A percentile compares a stretch with the other conserved stretches of the same genome.
Evolutionary conservation across 2,888 invertebrate genomes (phyloP).

Genomic region (Microctonus brassicae): DNA sequence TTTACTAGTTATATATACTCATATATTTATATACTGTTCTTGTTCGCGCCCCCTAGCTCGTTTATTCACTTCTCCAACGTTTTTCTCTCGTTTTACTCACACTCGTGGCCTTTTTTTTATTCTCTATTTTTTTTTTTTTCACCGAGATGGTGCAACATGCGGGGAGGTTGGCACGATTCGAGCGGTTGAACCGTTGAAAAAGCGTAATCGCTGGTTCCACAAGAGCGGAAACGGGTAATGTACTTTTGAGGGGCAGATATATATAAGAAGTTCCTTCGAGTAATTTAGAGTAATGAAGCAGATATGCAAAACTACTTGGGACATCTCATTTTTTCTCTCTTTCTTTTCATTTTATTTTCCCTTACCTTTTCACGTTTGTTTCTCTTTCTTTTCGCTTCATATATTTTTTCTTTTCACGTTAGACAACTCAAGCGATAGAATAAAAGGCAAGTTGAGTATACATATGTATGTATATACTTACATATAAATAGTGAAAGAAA

Average conservation of each 20-base stretch:
- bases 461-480: neutral
- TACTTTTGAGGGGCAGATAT: slow-evolving; percentile 44
- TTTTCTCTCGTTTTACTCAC: slow-evolving; percentile 12
- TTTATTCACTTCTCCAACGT: slow-evolving; percentile 14
- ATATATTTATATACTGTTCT: slow-evolving; percentile 8
- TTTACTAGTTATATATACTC: too few relatives aligned
- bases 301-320: slow-evolving; percentile 57
- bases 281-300: slow-evolving; percentile 56
- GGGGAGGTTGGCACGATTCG: neutral
- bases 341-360: too few relatives aligned
- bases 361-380: too few relatives aligned
- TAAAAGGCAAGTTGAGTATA: neutral
- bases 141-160: slow-evolving; percentile 18
- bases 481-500: too few relatives aligned
- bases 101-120: neutral
- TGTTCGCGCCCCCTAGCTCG: slow-evolving; percentile 23
- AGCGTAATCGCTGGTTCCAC: slow-evolving; percentile 36
- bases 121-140: slow-evolving; percentile 11
- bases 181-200: slow-evolving; percentile 34
- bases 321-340: slow-evolving; percentile 45
- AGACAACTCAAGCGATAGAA: neutral
- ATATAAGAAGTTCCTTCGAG: slow-evolving; percentile 48
- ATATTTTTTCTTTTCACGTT: neutral
- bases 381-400: slow-evolving; percentile 1
- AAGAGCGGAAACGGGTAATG: slow-evolving; percentile 43